Conservation (phyloP, 1,140 invertebrate species). For the Bactericera cockerelli region DNA sequence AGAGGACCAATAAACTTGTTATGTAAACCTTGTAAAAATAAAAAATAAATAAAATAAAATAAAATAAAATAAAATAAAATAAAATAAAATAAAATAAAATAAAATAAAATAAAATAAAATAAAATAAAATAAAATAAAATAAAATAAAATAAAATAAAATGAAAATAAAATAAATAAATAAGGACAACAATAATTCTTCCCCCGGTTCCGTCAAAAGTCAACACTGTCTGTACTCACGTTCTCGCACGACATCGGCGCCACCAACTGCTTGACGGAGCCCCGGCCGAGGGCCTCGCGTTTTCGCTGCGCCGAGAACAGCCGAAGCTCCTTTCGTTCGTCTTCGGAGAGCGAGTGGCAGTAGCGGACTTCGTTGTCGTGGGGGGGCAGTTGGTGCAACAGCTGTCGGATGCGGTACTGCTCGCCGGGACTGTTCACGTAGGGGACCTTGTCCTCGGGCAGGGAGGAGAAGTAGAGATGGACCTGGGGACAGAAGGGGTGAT, state of each 20-base stretch:
- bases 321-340: constrained; percentile 80
- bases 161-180: too few relatives aligned
- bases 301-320: constrained; percentile 79
- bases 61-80: too few relatives aligned
- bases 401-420: constrained; percentile 90
- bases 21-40: too few relatives aligned
- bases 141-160: too few relatives aligned
- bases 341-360: constrained; percentile 87
- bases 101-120: too few relatives aligned
- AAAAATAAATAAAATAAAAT: too few relatives aligned
- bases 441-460: constrained; percentile 90
- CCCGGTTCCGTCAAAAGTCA: too few relatives aligned
- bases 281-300: constrained; percentile 85
- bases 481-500: constrained; percentile 43
- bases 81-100: too few relatives aligned
- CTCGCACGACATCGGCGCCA: constrained; percentile 50
- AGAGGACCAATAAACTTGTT: too few relatives aligned
- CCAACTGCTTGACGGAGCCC: constrained; percentile 68
- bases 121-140: too few relatives aligned
- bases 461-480: constrained; percentile 93
- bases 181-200: too few relatives aligned
- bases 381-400: constrained; percentile 86
- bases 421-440: constrained; percentile 88
- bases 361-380: constrained; percentile 87
- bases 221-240: constrained; percentile 48